Evolutionary conservation across 2,113 vertebrate species (phyloP), one percentile per base, ranked within the genome.

Genomic region (Esox niger): DNA sequence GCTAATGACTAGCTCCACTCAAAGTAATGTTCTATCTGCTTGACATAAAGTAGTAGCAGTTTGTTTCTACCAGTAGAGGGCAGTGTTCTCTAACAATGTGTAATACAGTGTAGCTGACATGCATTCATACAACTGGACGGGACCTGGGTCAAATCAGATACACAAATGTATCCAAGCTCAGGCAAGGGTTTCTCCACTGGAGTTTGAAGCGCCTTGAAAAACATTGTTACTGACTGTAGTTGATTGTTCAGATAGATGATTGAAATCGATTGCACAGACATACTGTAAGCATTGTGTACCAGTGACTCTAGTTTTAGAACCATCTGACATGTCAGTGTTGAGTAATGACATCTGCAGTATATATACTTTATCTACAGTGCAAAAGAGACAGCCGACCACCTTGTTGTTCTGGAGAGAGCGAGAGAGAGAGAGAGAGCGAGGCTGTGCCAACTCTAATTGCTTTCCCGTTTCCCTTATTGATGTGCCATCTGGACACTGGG

Each of bases 391-490:
- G 38, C 38, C 13, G 38, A 15, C 38, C 15, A 17, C 38, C n/a
- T n/a, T 43, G 38, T 33, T 33, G 32, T 43, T 43, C 13, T 43
- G 38, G 27, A 66, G 9, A 46, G 58, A 46, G 43, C 60, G 71
- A 29, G 3, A 23, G 52, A 20, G 62, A 49, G 62, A 10, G 3
- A 49, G 61, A 77, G 31, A 26, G 30, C 8, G 13, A 21, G 33
- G 35, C 65, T 66, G 63, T 64, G 67, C 27, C 62, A 62, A 64
- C 63, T 58, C 46, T 62, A 78, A 71, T 75, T 47, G 69, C 59
- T 77, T 54, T 73, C 70, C 52, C 21, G 30, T 78, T 81, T 70
- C 67, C 33, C 78, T 78, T 63, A 72, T 69, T 84, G 70, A 46
- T 58, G 35, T 54, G 69, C 69, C 73, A 72, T 74, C 62, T 79